These are phyloP conservation scores for cat (Felis catus) DNA, from an alignment of 2,113 vertebrate genomes.

Conservation along the genomic window DNA sequence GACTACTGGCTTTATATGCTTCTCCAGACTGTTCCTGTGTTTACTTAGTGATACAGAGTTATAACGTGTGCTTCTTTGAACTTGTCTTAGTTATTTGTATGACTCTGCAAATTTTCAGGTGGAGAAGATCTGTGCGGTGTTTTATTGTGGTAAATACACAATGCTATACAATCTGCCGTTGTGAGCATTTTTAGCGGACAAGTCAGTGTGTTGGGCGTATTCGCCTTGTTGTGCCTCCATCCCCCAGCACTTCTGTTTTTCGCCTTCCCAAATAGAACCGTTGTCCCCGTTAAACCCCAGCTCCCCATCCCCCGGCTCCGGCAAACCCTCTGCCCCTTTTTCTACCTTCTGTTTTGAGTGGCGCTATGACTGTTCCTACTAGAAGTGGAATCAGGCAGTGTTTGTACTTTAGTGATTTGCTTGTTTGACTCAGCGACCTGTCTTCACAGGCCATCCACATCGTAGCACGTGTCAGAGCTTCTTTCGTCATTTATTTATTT, in stretches of 20 bases:
- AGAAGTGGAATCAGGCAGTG: rapidly evolving
- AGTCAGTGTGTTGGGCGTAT: background rate
- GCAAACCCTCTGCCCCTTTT: background rate
- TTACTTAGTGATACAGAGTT: background rate
- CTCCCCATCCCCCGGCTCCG: too few species aligned
- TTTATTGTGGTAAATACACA: background rate
- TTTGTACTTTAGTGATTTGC: background rate
- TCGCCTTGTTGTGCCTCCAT: background rate
- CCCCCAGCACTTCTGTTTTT: background rate
- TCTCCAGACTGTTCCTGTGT: background rate
- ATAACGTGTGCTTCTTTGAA: background rate
- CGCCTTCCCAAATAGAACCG: background rate
- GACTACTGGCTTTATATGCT: background rate
- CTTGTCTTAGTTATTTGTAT: background rate
- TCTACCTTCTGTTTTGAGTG: background rate
- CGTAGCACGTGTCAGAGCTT: background rate
- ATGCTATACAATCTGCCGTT: background rate
- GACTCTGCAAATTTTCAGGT: background rate
- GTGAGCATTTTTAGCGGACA: background rate
- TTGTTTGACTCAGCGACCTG: background rate
- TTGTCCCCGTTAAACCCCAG: background rate
- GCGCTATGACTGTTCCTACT: background rate
- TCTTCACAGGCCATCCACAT: background rate
- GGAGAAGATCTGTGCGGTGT: background rate
- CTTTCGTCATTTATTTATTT: background rate